A percentile compares a stretch with the other conserved stretches of the same genome.
Conservation (phyloP, 2,113 vertebrate species). For the Caranx melampygus region DNA sequence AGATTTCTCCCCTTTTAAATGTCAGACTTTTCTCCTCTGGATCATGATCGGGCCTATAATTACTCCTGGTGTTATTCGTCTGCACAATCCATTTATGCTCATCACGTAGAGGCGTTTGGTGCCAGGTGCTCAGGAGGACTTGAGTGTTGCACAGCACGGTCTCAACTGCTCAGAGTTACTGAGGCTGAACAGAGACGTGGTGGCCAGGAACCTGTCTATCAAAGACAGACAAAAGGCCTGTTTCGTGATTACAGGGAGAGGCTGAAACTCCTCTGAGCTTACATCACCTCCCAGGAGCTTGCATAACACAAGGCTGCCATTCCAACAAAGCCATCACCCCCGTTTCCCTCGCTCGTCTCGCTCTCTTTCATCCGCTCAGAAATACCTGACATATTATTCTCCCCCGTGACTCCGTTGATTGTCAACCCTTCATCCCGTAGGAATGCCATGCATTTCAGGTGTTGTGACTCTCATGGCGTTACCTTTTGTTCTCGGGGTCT, state of each 20-base stretch:
- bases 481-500: slow-evolving; percentile 35
- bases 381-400: slow-evolving; percentile 67
- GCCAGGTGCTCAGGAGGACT: slow-evolving; percentile 41
- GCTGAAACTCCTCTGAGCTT: slow-evolving; percentile 77
- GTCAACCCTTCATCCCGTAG: slow-evolving; percentile 46
- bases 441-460: slow-evolving; percentile 47
- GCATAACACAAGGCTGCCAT: slow-evolving; percentile 64
- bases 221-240: slow-evolving; percentile 75
- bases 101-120: slow-evolving; percentile 18
- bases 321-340: slow-evolving; percentile 63
- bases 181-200: slow-evolving; percentile 41
- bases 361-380: slow-evolving; percentile 52
- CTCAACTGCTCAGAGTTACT: slow-evolving; percentile 30
- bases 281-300: slow-evolving; percentile 77
- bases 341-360: slow-evolving; percentile 18
- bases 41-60: slow-evolving; percentile 23
- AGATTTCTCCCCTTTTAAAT: slow-evolving; percentile 19
- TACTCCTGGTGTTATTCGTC: slow-evolving; percentile 12
- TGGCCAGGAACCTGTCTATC: slow-evolving; percentile 72
- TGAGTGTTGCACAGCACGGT: slow-evolving; percentile 26
- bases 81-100: slow-evolving; percentile 21
- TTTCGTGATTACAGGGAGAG: slow-evolving; percentile 78
- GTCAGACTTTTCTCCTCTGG: slow-evolving; percentile 5
- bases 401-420: slow-evolving; percentile 36
- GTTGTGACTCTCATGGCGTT: slow-evolving; percentile 37